Conservation (phyloP, 1,140 invertebrate genomes). For the Holcopasites calliopsidis region DNA sequence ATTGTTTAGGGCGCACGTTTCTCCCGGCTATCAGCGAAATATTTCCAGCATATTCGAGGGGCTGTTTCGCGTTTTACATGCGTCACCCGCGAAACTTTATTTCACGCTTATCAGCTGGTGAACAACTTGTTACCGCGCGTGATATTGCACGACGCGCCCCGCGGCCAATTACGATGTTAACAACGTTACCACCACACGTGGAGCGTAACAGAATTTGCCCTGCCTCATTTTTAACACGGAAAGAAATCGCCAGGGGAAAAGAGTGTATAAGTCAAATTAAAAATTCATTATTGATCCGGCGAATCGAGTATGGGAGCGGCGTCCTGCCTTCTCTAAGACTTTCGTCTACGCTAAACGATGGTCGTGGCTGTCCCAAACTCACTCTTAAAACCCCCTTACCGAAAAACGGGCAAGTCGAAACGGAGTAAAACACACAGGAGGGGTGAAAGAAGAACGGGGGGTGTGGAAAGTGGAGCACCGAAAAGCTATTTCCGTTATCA, state of each 20-base stretch:
- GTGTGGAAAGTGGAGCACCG: constrained; percentile 31
- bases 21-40: too few relatives aligned
- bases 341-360: too few relatives aligned
- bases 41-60: not conserved
- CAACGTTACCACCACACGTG: constrained; percentile 6
- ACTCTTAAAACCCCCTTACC: too few relatives aligned
- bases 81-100: constrained; percentile 20
- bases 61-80: not conserved
- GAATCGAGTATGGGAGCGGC: constrained; percentile 13
- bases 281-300: too few relatives aligned
- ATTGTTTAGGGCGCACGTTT: too few relatives aligned
- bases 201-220: constrained; percentile 11
- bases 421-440: not conserved
- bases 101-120: constrained; percentile 34
- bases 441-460: not conserved
- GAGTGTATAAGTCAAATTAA: too few relatives aligned
- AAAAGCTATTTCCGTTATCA: constrained; percentile 63
- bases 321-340: too few relatives aligned
- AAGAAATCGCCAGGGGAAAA: not conserved
- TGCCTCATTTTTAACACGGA: not conserved
- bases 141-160: constrained; percentile 1
- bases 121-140: constrained; percentile 34
- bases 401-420: too few relatives aligned
- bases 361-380: not conserved
- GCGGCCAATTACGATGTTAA: constrained; percentile 32